phyloP scores from a whole-genome alignment of 2,888 invertebrate species.

The Meiosimyza platycephala region DNA sequence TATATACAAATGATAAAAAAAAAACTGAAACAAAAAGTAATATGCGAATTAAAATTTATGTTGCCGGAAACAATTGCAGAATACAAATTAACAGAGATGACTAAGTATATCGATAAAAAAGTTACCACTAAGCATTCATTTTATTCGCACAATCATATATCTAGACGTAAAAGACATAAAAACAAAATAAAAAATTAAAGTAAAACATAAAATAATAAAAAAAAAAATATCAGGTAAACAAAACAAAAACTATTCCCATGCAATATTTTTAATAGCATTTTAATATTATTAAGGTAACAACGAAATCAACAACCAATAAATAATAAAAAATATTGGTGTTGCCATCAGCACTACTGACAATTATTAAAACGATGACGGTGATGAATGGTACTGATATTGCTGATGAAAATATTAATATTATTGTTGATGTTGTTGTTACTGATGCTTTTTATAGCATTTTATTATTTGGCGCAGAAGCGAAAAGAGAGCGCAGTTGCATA shows the following conservation, averaged over 20 bases:
- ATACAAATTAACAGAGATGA: slow-evolving; percentile 34
- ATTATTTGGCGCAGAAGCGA: not conserved
- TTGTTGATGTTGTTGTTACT: not conserved
- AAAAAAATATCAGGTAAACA: not conserved
- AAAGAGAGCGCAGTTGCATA: slow-evolving; percentile 26
- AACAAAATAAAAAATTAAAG: not conserved
- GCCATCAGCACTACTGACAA: no score
- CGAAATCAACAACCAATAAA: not conserved
- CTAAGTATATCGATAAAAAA: not conserved
- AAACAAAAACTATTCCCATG: not conserved
- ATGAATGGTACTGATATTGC: slow-evolving; percentile 12
- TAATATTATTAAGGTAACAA: not conserved
- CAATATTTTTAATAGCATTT: no score
- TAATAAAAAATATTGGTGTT: slow-evolving; percentile 6
- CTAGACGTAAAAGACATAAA: not conserved
- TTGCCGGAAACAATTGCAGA: slow-evolving; percentile 43
- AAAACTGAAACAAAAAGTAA: slow-evolving; percentile 7
- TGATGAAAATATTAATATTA: slow-evolving; percentile 6
- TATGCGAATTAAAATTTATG: slow-evolving; percentile 12
- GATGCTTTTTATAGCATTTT: not conserved
- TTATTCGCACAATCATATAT: slow-evolving; percentile 18
- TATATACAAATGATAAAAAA: not conserved
- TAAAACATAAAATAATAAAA: not conserved
- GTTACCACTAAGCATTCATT: slow-evolving; percentile 17
- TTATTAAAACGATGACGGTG: not conserved